Conservation (phyloP, 2,888 invertebrate genomes). For the Ecliptopera silaceata region DNA sequence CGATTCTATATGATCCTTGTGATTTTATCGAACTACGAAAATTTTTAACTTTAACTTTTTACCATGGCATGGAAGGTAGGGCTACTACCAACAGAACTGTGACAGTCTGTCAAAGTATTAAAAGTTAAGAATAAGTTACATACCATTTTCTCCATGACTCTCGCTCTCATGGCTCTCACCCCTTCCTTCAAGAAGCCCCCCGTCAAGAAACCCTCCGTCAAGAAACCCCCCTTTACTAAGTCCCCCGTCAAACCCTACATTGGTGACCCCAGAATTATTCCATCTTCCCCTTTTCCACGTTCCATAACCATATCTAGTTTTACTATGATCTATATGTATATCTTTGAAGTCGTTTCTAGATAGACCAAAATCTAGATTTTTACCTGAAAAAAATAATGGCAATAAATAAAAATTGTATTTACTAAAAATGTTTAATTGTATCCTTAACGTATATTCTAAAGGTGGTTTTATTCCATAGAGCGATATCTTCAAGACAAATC, state of each 20-base stretch:
- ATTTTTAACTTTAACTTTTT: no score
- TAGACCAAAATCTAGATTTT: conserved; percentile 15
- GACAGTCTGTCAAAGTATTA: no score
- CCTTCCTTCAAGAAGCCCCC: conserved; percentile 47
- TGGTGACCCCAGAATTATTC: conserved; percentile 56
- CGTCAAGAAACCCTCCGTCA: not conserved
- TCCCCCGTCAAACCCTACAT: conserved; percentile 32
- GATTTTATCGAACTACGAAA: no score
- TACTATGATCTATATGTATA: conserved; percentile 4
- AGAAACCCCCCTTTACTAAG: not conserved
- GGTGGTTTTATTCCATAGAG: no score
- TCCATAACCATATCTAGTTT: conserved; percentile 51
- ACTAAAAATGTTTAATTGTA: no score
- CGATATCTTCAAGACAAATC: no score
- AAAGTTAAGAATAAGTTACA: not conserved
- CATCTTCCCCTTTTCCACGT: conserved; percentile 66
- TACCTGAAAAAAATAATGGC: conserved; percentile 11
- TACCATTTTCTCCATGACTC: conserved; percentile 2
- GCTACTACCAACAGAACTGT: no score
- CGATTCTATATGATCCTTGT: no score
- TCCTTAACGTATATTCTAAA: no score
- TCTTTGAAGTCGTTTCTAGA: conserved; percentile 18
- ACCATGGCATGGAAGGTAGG: no score
- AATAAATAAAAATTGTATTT: no score
- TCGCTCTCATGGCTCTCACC: no score